Conservation (phyloP, 2,113 vertebrate species). For the Chloroceryle aenea region DNA sequence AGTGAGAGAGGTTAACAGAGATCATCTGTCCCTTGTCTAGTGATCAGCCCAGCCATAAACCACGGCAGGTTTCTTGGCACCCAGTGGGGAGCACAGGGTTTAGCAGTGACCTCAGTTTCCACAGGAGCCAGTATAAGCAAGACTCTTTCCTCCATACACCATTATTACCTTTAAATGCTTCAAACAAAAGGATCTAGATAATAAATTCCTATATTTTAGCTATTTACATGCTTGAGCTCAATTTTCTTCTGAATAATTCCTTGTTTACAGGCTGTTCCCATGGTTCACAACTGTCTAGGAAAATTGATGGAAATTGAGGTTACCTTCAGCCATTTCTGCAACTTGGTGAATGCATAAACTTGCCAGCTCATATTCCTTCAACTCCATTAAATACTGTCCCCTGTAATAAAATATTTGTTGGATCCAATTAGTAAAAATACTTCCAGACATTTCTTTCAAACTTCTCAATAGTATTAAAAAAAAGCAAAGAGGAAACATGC, state of each 20-base stretch:
- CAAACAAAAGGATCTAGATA: background rate
- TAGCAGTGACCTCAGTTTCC: background rate
- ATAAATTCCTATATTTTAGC: background rate
- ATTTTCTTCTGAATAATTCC: background rate
- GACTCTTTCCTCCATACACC: background rate
- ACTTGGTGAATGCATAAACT: slow-evolving; percentile 78
- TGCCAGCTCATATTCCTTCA: slow-evolving; percentile 77
- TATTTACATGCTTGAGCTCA: background rate
- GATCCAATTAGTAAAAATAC: background rate
- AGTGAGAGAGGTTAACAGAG: background rate
- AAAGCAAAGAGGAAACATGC: background rate
- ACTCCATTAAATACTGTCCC: slow-evolving; percentile 79
- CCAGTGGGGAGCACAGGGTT: background rate
- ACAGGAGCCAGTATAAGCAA: background rate
- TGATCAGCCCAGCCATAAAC: background rate
- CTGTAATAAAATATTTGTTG: slow-evolving; percentile 61
- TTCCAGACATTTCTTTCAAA: background rate
- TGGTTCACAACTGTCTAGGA: background rate
- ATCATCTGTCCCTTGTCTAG: background rate
- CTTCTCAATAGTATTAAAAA: background rate
- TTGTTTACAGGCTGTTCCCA: background rate
- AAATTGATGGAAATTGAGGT: background rate
- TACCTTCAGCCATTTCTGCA: slow-evolving; percentile 80
- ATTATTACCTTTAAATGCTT: background rate
- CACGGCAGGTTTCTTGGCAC: background rate